A percentile compares a stretch with the other conserved stretches of the same genome.
phyloP scores from a whole-genome alignment of 1,140 invertebrate genomes.

The Drosophila azteca region DNA sequence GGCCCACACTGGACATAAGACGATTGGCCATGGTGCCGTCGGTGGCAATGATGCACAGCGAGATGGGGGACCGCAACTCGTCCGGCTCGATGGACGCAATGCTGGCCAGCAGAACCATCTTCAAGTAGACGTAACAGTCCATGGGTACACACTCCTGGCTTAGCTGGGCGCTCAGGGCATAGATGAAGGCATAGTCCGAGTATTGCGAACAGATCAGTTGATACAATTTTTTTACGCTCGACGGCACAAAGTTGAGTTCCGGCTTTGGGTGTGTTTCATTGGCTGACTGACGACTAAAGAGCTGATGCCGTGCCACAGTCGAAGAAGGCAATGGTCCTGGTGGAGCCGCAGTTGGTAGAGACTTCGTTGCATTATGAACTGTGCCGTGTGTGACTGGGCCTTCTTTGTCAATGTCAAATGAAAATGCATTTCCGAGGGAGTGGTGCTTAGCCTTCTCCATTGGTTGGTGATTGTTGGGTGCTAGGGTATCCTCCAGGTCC shows the following conservation, averaged over 20 bases:
- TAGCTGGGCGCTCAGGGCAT: slow-evolving; percentile 66
- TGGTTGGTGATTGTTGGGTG: not conserved
- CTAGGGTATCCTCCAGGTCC: slow-evolving; percentile 6
- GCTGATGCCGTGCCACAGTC: not conserved
- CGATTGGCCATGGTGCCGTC: slow-evolving; percentile 55
- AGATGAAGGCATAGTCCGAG: slow-evolving; percentile 78
- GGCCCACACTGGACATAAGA: slow-evolving; percentile 55
- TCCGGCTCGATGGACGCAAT: slow-evolving; percentile 60
- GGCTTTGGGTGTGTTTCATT: slow-evolving; percentile 6
- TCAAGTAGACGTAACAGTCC: slow-evolving; percentile 71
- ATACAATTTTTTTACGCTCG: slow-evolving; percentile 51
- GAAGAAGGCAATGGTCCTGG: not conserved
- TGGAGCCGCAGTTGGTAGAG: no score
- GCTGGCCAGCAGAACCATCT: slow-evolving; percentile 72
- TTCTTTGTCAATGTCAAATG: not conserved
- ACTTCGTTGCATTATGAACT: not conserved
- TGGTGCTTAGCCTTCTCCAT: not conserved
- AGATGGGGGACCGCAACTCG: slow-evolving; percentile 61
- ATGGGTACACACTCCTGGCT: slow-evolving; percentile 70
- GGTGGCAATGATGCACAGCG: slow-evolving; percentile 61
- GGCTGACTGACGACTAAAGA: slow-evolving; percentile 2
- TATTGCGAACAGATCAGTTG: slow-evolving; percentile 42
- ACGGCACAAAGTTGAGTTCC: slow-evolving; percentile 56
- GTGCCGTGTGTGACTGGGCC: not conserved
- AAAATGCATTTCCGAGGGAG: not conserved